These are phyloP conservation scores for Trisateles emortualis DNA, from an alignment of 2,888 invertebrate genomes.

Conservation along the genomic window DNA sequence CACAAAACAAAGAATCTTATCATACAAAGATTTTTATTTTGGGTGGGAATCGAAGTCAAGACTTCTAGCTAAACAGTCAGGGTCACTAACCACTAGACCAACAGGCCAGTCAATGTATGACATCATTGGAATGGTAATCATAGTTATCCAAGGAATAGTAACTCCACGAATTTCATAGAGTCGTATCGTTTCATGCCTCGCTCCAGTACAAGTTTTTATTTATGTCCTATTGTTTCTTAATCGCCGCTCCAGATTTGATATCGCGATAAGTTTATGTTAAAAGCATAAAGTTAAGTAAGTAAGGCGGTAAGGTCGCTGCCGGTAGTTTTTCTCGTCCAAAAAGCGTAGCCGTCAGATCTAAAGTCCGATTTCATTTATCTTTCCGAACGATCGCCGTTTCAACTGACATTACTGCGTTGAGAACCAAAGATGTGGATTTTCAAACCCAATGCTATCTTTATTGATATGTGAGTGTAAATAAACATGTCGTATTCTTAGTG, in stretches of 20 bases:
- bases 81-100: no score
- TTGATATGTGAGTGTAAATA: conserved; percentile 60
- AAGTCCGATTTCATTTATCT: conserved; percentile 73
- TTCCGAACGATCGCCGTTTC: conserved; percentile 69
- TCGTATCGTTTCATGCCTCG: conserved; percentile 75
- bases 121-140: conserved; percentile 15
- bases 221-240: conserved; percentile 83
- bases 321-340: conserved; percentile 70
- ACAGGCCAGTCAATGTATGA: no score
- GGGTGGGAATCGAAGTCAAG: no score
- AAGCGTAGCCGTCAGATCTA: conserved; percentile 71
- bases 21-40: no score
- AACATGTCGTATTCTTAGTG: conserved; percentile 10
- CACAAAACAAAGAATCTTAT: no score
- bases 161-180: conserved; percentile 57
- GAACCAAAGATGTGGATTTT: conserved; percentile 67
- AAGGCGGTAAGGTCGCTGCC: conserved; percentile 69
- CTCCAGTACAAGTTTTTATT: conserved; percentile 76
- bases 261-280: conserved; percentile 78
- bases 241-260: conserved; percentile 77
- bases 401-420: conserved; percentile 66
- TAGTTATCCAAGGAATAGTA: conserved; percentile 10
- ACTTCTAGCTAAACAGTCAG: no score
- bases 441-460: conserved; percentile 62
- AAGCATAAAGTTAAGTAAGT: conserved; percentile 74